Evolutionary conservation across 2,888 invertebrate genomes (phyloP).

Genomic region (Dicranocentrus wangi): DNA sequence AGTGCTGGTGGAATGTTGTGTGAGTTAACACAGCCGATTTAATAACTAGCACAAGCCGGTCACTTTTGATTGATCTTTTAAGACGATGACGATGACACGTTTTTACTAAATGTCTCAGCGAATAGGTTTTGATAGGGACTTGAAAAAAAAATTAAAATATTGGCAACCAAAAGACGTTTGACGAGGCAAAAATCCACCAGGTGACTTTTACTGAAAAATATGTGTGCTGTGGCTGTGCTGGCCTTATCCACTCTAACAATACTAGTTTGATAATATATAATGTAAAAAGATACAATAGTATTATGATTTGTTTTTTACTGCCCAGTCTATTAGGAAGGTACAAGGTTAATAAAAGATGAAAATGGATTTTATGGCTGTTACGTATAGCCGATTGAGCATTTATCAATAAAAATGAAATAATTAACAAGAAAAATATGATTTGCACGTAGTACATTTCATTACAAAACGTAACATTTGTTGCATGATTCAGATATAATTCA

Average conservation of each 20-base stretch:
- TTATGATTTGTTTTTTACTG: no score
- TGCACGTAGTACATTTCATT: no score
- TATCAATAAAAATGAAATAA: no score
- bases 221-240: neutral
- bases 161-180: constrained; percentile 17
- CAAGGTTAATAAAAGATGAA: no score
- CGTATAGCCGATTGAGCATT: no score
- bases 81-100: constrained; percentile 27
- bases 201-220: neutral
- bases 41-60: constrained; percentile 42
- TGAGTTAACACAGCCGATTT: constrained; percentile 11
- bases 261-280: neutral
- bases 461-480: no score
- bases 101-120: neutral
- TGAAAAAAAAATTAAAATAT: neutral
- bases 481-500: no score
- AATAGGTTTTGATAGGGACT: neutral
- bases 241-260: neutral
- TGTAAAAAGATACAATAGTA: neutral
- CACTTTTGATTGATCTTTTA: constrained; percentile 27
- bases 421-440: no score
- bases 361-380: no score
- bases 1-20: neutral
- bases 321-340: no score
- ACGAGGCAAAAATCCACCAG: neutral